Evolutionary conservation across 2,797 vertebrate genomes (phyloP).

Genomic region (Odontamblyopus rebecca): DNA sequence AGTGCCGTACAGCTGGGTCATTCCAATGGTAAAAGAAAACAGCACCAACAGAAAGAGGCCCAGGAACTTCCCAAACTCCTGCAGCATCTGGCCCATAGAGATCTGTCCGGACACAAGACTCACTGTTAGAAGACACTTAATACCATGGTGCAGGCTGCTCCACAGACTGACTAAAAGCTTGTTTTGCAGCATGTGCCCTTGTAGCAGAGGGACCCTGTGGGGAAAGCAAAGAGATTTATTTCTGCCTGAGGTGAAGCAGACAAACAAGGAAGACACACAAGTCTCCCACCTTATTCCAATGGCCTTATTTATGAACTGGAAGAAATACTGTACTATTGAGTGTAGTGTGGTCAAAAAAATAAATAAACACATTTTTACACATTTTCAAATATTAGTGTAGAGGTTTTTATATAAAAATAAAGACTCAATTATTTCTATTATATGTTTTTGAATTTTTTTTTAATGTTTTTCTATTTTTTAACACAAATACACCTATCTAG

Average conservation of each 20-base stretch:
- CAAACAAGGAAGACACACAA: conserved; percentile 53
- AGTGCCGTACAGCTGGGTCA: conserved; percentile 97
- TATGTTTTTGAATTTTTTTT: no score
- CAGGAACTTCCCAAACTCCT: conserved; percentile 97
- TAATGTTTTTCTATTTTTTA: no score
- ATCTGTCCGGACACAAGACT: conserved; percentile 77
- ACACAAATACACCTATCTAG: not conserved
- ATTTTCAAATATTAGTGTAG: not conserved
- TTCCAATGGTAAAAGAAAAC: conserved; percentile 96
- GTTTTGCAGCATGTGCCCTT: conserved; percentile 21
- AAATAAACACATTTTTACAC: not conserved
- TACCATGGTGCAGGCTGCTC: not conserved
- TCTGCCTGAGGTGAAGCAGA: conserved; percentile 36
- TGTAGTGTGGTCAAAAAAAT: no score
- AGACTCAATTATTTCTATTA: no score
- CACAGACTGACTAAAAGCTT: conserved; percentile 16
- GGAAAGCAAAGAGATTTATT: conserved; percentile 38
- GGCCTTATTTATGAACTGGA: conserved; percentile 48
- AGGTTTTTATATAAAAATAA: no score
- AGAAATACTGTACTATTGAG: conserved; percentile 16
- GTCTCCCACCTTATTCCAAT: conserved; percentile 43
- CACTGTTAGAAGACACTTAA: conserved; percentile 4
- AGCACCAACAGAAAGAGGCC: conserved; percentile 97
- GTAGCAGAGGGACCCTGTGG: conserved; percentile 20
- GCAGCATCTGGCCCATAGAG: conserved; percentile 99